Conservation (phyloP, 2,888 invertebrate genomes). For the Neoaliturus tenellus region DNA sequence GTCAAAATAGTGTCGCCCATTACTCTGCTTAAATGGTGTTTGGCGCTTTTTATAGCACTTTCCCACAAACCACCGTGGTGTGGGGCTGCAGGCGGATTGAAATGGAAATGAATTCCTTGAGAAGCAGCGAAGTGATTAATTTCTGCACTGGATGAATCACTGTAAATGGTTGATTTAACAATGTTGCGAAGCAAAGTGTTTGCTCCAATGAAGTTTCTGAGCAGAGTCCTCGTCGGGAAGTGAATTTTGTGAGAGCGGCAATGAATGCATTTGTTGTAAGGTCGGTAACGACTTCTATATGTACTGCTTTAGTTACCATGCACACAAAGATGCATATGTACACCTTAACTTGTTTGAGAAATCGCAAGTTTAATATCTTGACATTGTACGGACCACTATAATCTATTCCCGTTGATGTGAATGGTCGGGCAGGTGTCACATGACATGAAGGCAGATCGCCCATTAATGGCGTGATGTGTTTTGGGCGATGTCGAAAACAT, state of each 20-base stretch:
- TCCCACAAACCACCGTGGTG: constrained; percentile 70
- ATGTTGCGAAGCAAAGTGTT: too few relatives aligned
- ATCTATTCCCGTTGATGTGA: too few relatives aligned
- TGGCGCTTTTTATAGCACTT: constrained; percentile 68
- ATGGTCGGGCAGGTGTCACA: too few relatives aligned
- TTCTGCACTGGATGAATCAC: too few relatives aligned
- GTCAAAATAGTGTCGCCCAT: constrained; percentile 63
- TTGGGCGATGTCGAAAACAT: too few relatives aligned
- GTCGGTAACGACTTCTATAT: constrained; percentile 68
- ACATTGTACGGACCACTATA: too few relatives aligned
- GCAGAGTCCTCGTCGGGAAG: constrained; percentile 65
- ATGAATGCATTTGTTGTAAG: constrained; percentile 67
- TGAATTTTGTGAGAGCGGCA: constrained; percentile 66
- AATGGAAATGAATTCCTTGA: constrained; percentile 68
- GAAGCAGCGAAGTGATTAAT: too few relatives aligned
- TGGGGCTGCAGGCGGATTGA: constrained; percentile 68
- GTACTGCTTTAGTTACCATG: constrained; percentile 66
- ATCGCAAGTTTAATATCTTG: too few relatives aligned
- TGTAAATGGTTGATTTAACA: too few relatives aligned
- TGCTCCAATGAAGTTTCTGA: constrained; percentile 68
- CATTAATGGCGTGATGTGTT: too few relatives aligned
- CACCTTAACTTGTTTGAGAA: too few relatives aligned
- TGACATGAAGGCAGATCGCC: too few relatives aligned
- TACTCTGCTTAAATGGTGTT: constrained; percentile 65
- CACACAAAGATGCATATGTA: constrained; percentile 66